Conservation (phyloP, 2,113 vertebrate species). For the Chiloscyllium plagiosum region DNA sequence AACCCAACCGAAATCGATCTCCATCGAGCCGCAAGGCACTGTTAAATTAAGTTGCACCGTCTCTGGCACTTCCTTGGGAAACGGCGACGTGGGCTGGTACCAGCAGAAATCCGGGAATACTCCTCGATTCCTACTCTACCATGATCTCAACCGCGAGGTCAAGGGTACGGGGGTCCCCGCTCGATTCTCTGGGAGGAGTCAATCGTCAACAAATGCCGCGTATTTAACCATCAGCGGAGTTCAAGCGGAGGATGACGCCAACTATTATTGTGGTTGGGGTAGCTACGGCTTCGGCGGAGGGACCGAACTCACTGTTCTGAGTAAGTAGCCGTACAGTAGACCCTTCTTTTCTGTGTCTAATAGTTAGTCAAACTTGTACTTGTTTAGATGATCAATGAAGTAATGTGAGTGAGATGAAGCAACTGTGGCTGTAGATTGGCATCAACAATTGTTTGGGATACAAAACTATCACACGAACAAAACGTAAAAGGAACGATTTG, state of each 20-base stretch:
- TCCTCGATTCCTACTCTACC: background rate
- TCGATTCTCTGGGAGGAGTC: background rate
- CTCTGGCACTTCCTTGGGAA: background rate
- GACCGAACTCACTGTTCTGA: background rate
- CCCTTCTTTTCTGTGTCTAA: no score
- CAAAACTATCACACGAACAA: no score
- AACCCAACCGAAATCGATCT: background rate
- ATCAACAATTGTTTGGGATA: no score
- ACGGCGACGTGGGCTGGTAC: background rate
- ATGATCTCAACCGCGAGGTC: no score
- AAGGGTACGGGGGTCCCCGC: background rate
- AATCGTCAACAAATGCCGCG: background rate
- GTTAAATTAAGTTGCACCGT: background rate
- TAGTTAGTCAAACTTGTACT: no score
- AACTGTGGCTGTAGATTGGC: no score
- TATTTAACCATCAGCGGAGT: background rate
- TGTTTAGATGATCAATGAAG: background rate
- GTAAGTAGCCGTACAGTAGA: background rate
- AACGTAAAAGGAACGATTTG: no score
- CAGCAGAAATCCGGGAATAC: background rate
- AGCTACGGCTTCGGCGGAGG: background rate
- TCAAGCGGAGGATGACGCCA: background rate
- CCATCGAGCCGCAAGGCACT: background rate
- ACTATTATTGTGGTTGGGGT: background rate
- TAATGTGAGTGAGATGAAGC: no score